A percentile compares a stretch with the other conserved stretches of the same genome.
Evolutionary conservation across 1,140 invertebrate species (phyloP).

Genomic region (Zaprionus vittiger): DNA sequence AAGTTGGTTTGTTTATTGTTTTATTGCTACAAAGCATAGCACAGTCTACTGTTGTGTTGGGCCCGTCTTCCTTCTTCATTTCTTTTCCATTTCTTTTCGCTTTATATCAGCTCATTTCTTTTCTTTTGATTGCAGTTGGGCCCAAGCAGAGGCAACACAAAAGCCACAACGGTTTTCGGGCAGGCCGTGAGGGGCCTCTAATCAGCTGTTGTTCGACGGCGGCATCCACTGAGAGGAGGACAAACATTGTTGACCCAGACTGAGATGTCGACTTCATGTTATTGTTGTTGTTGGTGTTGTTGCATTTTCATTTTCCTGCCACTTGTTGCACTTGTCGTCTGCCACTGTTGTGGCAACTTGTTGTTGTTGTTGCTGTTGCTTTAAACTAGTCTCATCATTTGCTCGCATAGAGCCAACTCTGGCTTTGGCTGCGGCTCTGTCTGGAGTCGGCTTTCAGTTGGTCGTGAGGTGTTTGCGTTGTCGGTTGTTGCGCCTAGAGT

Average conservation of each 20-base stretch:
- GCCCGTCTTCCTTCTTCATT: conserved; percentile 58
- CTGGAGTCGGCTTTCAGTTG: conserved; percentile 57
- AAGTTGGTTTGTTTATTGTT: conserved; percentile 75
- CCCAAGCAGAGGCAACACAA: conserved; percentile 15
- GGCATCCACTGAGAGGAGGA: not conserved
- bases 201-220: conserved; percentile 18
- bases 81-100: conserved; percentile 51
- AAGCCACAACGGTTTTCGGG: conserved; percentile 18
- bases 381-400: conserved; percentile 46
- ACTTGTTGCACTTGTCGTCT: conserved; percentile 39
- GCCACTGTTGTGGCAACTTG: conserved; percentile 10
- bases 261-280: not conserved
- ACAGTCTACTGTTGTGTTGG: conserved; percentile 24
- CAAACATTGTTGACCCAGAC: conserved; percentile 34
- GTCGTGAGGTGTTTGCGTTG: conserved; percentile 68
- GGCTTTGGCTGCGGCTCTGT: not conserved
- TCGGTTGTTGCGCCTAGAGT: conserved; percentile 56
- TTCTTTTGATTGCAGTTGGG: conserved; percentile 9
- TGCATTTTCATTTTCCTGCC: conserved; percentile 37
- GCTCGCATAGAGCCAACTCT: conserved; percentile 2
- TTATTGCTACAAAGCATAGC: conserved; percentile 53
- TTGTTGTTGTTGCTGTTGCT: not conserved
- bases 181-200: not conserved
- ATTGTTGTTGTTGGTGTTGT: not conserved
- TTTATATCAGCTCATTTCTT: conserved; percentile 7